Percentiles rank a stretch among this genome's conserved stretches.
Evolutionary conservation across 2,113 vertebrate genomes (phyloP).

Genomic region (Charadrius vociferus): DNA sequence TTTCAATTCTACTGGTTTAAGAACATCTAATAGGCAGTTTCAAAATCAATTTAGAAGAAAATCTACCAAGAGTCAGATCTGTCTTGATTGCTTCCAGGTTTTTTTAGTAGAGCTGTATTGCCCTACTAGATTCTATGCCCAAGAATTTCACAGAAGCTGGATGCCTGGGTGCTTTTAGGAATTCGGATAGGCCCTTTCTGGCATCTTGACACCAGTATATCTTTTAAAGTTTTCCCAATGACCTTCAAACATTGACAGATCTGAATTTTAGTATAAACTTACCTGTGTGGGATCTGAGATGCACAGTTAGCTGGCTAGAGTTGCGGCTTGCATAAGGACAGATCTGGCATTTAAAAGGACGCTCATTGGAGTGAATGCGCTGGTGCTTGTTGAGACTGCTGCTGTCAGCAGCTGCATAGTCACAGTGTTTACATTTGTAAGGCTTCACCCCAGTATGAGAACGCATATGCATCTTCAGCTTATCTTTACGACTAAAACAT

Average conservation of each 20-base stretch:
- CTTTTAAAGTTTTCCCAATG: background rate
- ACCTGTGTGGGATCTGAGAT: conserved; percentile 92
- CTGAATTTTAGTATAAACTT: background rate
- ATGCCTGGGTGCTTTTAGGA: background rate
- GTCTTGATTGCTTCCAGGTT: background rate
- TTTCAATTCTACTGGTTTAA: background rate
- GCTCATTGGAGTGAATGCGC: conserved; percentile 91
- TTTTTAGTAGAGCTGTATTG: background rate
- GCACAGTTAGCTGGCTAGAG: conserved; percentile 97
- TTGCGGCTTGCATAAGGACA: conserved; percentile 95
- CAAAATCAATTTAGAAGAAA: background rate
- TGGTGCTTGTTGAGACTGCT: conserved; percentile 97
- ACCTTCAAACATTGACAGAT: background rate
- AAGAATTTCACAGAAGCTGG: background rate
- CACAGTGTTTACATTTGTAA: conserved; percentile 92
- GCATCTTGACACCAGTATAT: rapidly evolving
- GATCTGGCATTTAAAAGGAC: conserved; percentile 97
- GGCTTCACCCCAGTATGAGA: conserved; percentile 95
- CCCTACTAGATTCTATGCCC: background rate
- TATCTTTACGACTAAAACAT: conserved; percentile 93
- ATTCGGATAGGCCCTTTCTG: rapidly evolving
- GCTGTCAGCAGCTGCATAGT: conserved; percentile 93
- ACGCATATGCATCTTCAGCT: conserved; percentile 94
- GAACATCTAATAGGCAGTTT: background rate
- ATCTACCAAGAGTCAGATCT: background rate